These are phyloP conservation scores for Podilymbus podiceps DNA, from an alignment of 2,113 vertebrate genomes.

Conservation along the genomic window DNA sequence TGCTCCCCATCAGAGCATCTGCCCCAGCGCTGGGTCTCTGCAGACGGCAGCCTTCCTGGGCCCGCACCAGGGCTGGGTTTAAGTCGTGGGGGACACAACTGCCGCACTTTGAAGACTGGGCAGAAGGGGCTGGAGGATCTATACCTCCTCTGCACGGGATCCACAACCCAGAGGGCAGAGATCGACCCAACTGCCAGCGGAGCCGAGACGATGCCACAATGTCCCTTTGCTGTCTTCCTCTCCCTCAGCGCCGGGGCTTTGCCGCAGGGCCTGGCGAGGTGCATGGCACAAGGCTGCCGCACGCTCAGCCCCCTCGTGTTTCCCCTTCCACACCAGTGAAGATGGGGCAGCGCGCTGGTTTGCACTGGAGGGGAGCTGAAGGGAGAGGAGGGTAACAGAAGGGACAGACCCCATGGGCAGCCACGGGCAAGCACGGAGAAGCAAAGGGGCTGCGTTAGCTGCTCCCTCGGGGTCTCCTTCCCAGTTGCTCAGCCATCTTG, in stretches of 20 bases:
- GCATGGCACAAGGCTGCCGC: background rate
- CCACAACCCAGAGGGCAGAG: background rate
- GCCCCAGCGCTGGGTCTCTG: background rate
- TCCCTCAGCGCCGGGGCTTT: background rate
- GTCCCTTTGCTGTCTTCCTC: background rate
- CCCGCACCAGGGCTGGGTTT: background rate
- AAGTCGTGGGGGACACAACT: fast-evolving
- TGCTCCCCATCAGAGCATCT: background rate
- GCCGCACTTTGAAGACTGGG: background rate
- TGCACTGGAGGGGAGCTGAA: background rate
- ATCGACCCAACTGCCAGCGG: fast-evolving
- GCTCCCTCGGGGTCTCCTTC: background rate
- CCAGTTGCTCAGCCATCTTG: background rate
- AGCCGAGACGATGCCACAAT: background rate
- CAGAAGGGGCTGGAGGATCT: background rate
- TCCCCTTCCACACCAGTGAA: background rate
- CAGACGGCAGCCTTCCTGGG: background rate
- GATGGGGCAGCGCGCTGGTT: background rate
- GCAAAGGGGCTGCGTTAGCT: background rate
- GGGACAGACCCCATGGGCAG: background rate
- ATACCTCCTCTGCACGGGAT: background rate
- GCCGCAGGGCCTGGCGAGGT: background rate
- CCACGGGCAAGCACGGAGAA: background rate
- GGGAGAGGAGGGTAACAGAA: background rate
- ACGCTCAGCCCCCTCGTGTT: background rate